A percentile compares a stretch with the other conserved stretches of the same genome.
Conservation (phyloP, 2,888 invertebrate species). For the Leptinotarsa juncta region DNA sequence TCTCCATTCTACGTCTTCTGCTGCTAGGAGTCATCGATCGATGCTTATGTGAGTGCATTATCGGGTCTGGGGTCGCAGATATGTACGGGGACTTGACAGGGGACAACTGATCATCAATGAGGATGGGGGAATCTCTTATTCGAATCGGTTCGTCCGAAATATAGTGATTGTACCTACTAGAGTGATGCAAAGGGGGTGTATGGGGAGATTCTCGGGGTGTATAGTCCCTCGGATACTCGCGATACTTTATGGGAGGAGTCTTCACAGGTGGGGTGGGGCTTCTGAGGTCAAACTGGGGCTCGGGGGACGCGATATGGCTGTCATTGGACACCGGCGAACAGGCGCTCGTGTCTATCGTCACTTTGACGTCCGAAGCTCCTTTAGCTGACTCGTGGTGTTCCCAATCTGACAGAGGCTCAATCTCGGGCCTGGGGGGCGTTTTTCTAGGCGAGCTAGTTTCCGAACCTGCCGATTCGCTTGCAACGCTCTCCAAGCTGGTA, state of each 20-base stretch:
- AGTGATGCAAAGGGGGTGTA: conserved; percentile 69
- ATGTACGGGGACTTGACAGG: conserved; percentile 60
- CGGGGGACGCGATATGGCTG: conserved; percentile 63
- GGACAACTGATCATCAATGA: conserved; percentile 54
- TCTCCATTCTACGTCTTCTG: conserved; percentile 60
- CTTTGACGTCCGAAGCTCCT: conserved; percentile 25
- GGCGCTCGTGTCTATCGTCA: conserved; percentile 59
- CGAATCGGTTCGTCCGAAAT: conserved; percentile 42
- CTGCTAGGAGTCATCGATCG: conserved; percentile 60
- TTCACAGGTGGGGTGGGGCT: conserved; percentile 56
- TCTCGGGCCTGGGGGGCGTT: conserved; percentile 50
- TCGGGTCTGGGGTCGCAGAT: conserved; percentile 60
- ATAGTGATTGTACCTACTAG: conserved; percentile 42
- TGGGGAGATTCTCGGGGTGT: conserved; percentile 73
- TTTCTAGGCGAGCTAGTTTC: conserved; percentile 42
- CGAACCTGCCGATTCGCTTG: conserved; percentile 40
- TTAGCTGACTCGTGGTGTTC: conserved; percentile 48
- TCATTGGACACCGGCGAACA: conserved; percentile 66
- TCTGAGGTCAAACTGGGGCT: conserved; percentile 52
- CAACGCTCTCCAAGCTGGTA: conserved; percentile 33
- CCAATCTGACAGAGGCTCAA: conserved; percentile 61
- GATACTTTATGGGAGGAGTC: conserved; percentile 36
- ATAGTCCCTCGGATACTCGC: conserved; percentile 34
- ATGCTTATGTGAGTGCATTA: conserved; percentile 53
- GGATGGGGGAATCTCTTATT: conserved; percentile 55